phyloP scores from a whole-genome alignment of 2,113 vertebrate genomes.

The Hippocampus barbouri region DNA sequence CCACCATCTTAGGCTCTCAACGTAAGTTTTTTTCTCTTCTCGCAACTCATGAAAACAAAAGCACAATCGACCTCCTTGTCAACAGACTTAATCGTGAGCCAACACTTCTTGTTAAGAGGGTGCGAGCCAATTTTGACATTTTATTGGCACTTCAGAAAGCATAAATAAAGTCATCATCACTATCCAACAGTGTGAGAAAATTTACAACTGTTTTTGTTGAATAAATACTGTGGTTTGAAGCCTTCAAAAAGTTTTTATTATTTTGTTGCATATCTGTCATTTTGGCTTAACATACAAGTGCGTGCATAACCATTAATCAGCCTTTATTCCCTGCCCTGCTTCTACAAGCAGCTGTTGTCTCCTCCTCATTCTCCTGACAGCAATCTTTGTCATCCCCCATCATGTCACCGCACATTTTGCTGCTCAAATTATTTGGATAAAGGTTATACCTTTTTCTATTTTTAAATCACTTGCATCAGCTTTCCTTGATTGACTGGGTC shows the following conservation, averaged over 20 bases:
- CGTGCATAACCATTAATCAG: background rate
- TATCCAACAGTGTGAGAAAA: too few relatives aligned
- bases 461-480: background rate
- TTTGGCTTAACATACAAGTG: slow-evolving; percentile 3
- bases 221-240: background rate
- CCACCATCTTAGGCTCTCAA: background rate
- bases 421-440: background rate
- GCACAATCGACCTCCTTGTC: too few relatives aligned
- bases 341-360: slow-evolving; percentile 7
- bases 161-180: too few relatives aligned
- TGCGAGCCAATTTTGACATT: too few relatives aligned
- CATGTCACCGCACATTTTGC: slow-evolving; percentile 2
- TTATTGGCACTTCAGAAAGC: too few relatives aligned
- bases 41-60: background rate
- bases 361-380: slow-evolving; percentile 4
- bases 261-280: background rate
- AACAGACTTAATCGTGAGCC: too few relatives aligned
- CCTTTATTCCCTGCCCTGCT: slow-evolving; percentile 5
- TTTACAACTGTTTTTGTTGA: background rate
- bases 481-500: background rate
- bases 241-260: slow-evolving; percentile 7
- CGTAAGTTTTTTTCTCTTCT: background rate
- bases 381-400: slow-evolving; percentile 26
- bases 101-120: too few relatives aligned
- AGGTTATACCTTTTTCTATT: background rate